Percentiles rank a stretch among this genome's conserved stretches.
Evolutionary conservation across 2,888 invertebrate species (phyloP).

Genomic region (Agrilus biguttatus): DNA sequence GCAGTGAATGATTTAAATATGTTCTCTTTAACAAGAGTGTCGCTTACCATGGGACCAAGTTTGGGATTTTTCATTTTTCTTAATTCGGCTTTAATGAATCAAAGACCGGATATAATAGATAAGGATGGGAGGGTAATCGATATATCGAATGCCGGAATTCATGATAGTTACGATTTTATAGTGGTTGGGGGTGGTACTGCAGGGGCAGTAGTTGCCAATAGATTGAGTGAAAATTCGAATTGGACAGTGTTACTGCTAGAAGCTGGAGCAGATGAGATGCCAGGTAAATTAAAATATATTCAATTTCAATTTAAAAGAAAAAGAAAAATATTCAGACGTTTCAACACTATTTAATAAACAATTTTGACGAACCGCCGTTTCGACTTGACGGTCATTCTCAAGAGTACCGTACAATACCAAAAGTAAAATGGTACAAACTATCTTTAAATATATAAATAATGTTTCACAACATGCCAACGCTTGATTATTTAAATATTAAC

Average conservation of each 20-base stretch:
- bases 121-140: constrained; percentile 44
- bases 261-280: constrained; percentile 56
- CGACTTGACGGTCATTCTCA: too few species aligned
- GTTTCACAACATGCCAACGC: too few species aligned
- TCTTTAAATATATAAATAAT: too few species aligned
- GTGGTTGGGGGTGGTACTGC: constrained; percentile 73
- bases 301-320: too few species aligned
- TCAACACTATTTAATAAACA: too few species aligned
- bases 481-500: too few species aligned
- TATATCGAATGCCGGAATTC: constrained; percentile 36
- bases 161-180: constrained; percentile 60
- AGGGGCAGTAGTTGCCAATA: constrained; percentile 63
- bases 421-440: too few species aligned
- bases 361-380: too few species aligned
- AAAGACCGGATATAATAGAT: constrained; percentile 61
- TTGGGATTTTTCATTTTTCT: constrained; percentile 48
- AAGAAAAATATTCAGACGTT: too few species aligned
- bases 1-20: constrained; percentile 19
- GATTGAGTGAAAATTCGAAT: constrained; percentile 57
- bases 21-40: constrained; percentile 48
- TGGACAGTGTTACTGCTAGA: constrained; percentile 66
- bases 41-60: constrained; percentile 49
- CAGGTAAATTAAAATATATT: too few species aligned
- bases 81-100: constrained; percentile 45
- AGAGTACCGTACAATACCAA: too few species aligned